Conservation (phyloP, 2,797 vertebrate species). For the Gadopsis marmoratus region DNA sequence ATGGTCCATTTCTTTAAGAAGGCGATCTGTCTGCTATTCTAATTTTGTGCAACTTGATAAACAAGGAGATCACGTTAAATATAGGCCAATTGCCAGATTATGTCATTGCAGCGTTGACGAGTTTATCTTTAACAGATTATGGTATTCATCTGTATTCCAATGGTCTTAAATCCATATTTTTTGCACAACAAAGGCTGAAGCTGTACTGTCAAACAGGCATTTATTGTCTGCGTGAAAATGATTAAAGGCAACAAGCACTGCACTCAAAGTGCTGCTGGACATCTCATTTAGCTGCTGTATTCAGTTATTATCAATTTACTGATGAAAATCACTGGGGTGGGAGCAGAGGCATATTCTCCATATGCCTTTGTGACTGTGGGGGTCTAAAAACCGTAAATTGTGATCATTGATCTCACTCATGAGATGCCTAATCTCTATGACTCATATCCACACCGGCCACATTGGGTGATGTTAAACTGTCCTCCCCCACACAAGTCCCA, state of each 20-base stretch:
- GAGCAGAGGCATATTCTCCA: slow-evolving; percentile 58
- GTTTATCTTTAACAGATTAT: slow-evolving; percentile 24
- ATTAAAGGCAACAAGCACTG: slow-evolving; percentile 42
- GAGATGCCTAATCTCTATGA: slow-evolving; percentile 74
- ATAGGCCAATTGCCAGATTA: background rate
- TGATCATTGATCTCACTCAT: slow-evolving; percentile 79
- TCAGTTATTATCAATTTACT: slow-evolving; percentile 39
- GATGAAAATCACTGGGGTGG: slow-evolving; percentile 43
- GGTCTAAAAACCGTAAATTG: slow-evolving; percentile 72
- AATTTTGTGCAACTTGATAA: slow-evolving; percentile 20
- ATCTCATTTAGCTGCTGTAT: slow-evolving; percentile 50
- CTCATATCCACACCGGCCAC: slow-evolving; percentile 67
- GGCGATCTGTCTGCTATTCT: background rate
- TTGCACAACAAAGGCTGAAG: slow-evolving; percentile 7
- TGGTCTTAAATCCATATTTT: slow-evolving; percentile 29
- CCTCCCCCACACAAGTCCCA: slow-evolving; percentile 75
- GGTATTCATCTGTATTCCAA: background rate
- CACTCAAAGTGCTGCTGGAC: slow-evolving; percentile 42
- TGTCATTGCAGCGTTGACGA: slow-evolving; percentile 21
- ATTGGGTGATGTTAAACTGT: slow-evolving; percentile 62
- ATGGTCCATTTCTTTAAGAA: background rate
- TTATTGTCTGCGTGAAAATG: slow-evolving; percentile 27
- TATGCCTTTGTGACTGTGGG: slow-evolving; percentile 63
- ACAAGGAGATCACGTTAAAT: slow-evolving; percentile 25
- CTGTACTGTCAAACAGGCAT: slow-evolving; percentile 30